Evolutionary conservation across 2,888 invertebrate genomes (phyloP), one percentile per base, ranked within the genome.

Genomic region (Busseola fusca): DNA sequence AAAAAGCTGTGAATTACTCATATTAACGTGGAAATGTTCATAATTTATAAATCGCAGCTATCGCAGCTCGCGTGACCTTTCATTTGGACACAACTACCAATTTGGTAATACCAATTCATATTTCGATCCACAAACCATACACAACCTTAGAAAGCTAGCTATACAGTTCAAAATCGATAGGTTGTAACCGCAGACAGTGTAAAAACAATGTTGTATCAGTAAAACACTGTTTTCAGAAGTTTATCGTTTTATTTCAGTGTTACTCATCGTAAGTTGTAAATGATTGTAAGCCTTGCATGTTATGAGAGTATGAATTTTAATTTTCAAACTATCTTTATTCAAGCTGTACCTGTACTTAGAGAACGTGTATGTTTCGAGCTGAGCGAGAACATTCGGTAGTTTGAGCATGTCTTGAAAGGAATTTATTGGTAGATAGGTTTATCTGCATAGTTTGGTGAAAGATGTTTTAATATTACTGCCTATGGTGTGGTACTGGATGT

Each of bases 1-100:
- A 88, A 87, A 80, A 85, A 82, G 62, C 74, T 73, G 76, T 84
- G 75, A 84, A 86, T 84, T 83, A 84, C 83, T 78, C 78, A 57
- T 85, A 88, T 87, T 85, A 83, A 80, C 68, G 80, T 76, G 72
- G 82, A 83, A 85, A 76, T 76, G 79, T 84, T 82, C 83, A 86
- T 89, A 86, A 85, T 87, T 83, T 80, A 86, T 83, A 83, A 88
- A 87, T 87, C 88, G 86, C 86, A 84, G 86, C 84, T 79, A 76
- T 72, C 69, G 68, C 69, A 71, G 82, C 70, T 86, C 57, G 86
- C 87, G 87, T 87, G 89, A 86, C 87, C 86, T 83, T 84, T 77
- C 81, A 86, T 84, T 85, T 75, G 69, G 64, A 77, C 69, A 65
- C 82, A 83, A 87, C 83, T 84, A 87, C 78, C 86, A 85, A 87